Percentiles rank a stretch among this genome's conserved stretches.
phyloP scores from a whole-genome alignment of 2,888 invertebrate genomes.

The Parnassius smintheus region DNA sequence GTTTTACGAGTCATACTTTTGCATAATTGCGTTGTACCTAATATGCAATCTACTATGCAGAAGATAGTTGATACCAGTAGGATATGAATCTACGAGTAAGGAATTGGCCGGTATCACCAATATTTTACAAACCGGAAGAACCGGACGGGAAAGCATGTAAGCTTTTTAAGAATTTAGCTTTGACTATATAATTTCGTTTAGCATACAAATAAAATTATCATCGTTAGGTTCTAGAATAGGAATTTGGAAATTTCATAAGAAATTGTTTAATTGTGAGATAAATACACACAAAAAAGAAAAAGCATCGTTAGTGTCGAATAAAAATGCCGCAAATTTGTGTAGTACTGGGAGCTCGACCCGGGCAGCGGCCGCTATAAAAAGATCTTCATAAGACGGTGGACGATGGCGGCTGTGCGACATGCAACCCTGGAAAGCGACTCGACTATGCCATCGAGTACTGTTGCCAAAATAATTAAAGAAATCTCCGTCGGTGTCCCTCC shows the following conservation, averaged over 20 bases:
- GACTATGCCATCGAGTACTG: slow-evolving; percentile 81
- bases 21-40: too few relatives aligned
- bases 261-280: background rate
- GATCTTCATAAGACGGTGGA: slow-evolving; percentile 75
- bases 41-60: too few relatives aligned
- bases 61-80: too few relatives aligned
- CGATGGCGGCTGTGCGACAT: slow-evolving; percentile 73
- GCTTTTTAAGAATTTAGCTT: too few relatives aligned
- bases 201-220: too few relatives aligned
- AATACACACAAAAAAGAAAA: slow-evolving; percentile 5
- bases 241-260: background rate
- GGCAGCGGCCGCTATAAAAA: slow-evolving; percentile 80
- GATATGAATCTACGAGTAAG: too few relatives aligned
- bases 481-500: slow-evolving; percentile 83
- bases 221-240: too few relatives aligned
- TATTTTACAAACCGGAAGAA: too few relatives aligned
- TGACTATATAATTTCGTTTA: too few relatives aligned
- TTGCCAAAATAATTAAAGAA: slow-evolving; percentile 91
- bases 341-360: slow-evolving; percentile 70
- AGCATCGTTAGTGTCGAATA: slow-evolving; percentile 36
- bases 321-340: slow-evolving; percentile 51
- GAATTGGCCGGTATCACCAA: too few relatives aligned
- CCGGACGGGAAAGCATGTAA: too few relatives aligned
- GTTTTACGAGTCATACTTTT: too few relatives aligned
- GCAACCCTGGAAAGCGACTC: slow-evolving; percentile 81